Evolutionary conservation across 2,113 vertebrate species (phyloP).

Genomic region (Oxyruncus cristatus): DNA sequence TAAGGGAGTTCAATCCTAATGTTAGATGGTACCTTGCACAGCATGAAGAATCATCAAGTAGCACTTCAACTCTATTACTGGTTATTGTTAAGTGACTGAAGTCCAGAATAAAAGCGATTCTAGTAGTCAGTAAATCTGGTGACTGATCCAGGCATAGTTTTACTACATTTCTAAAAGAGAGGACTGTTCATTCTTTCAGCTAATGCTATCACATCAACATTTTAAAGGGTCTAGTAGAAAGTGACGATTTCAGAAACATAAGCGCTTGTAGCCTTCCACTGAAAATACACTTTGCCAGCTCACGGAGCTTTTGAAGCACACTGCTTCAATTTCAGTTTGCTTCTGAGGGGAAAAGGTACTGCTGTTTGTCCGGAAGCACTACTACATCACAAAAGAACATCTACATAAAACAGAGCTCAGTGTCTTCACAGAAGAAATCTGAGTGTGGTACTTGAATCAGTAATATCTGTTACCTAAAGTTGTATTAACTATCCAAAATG

Average conservation of each 20-base stretch:
- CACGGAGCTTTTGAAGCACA: not conserved
- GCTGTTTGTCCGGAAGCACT: not conserved
- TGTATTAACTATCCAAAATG: not conserved
- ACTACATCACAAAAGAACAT: not conserved
- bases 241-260: not conserved
- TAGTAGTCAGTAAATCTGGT: not conserved
- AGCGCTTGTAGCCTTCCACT: not conserved
- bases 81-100: not conserved
- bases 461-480: not conserved
- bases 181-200: not conserved
- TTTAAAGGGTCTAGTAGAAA: not conserved
- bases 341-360: not conserved
- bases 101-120: not conserved
- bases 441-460: not conserved
- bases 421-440: not conserved
- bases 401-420: not conserved
- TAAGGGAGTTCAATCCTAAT: not conserved
- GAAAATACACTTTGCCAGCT: not conserved
- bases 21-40: not conserved
- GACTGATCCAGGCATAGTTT: not conserved
- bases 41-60: not conserved
- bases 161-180: not conserved
- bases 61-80: not conserved
- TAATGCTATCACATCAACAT: not conserved
- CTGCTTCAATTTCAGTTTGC: not conserved